phyloP scores from a whole-genome alignment of 2,113 vertebrate species.

The Glaucomys volans region DNA sequence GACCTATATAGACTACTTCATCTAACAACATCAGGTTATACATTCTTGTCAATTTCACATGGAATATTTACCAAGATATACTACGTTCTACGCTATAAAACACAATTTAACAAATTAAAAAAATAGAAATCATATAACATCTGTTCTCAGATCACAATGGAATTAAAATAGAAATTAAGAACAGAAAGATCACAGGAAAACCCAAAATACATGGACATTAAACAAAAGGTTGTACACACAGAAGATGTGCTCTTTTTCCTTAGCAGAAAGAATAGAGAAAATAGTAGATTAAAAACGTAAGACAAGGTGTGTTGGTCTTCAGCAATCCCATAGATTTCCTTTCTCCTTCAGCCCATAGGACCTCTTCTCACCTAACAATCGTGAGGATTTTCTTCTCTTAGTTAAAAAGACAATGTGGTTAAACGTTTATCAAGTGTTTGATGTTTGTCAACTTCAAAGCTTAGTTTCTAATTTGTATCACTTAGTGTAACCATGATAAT shows the following conservation, averaged over 20 bases:
- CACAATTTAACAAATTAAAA: background rate
- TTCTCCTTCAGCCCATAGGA: background rate
- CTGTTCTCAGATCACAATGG: background rate
- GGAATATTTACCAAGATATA: background rate
- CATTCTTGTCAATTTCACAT: background rate
- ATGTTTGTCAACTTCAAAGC: background rate
- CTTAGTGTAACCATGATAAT: background rate
- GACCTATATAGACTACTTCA: background rate
- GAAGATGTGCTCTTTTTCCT: background rate
- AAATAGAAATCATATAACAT: background rate
- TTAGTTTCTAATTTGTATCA: background rate
- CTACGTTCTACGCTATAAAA: background rate
- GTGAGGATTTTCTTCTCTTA: constrained; percentile 3
- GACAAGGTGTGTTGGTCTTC: background rate
- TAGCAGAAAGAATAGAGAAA: constrained; percentile 9
- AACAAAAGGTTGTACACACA: background rate
- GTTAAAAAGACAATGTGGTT: background rate
- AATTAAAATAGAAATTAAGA: background rate
- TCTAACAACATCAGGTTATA: background rate
- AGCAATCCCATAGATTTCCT: background rate
- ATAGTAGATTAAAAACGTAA: background rate
- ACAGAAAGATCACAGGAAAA: background rate
- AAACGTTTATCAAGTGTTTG: constrained; percentile 3
- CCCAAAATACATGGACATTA: background rate
- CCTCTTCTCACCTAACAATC: background rate